Conservation (phyloP, 2,113 vertebrate species). For the Vidua chalybeata region DNA sequence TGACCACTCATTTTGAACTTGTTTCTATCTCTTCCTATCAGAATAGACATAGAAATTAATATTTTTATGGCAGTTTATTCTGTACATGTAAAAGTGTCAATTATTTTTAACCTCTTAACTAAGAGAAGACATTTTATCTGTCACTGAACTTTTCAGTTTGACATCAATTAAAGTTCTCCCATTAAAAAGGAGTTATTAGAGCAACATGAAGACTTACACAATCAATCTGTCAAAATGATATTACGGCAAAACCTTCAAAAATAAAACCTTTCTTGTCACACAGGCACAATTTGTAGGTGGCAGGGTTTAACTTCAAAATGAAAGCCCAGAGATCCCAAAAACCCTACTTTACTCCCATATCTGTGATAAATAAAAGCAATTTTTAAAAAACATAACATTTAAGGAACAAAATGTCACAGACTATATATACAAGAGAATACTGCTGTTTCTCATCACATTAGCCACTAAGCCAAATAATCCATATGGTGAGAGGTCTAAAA, state of each 20-base stretch:
- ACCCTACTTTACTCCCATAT: background rate
- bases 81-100: background rate
- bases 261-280: background rate
- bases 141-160: constrained; percentile 11
- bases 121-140: background rate
- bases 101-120: constrained; percentile 55
- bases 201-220: background rate
- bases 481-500: background rate
- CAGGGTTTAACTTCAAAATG: background rate
- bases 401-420: background rate
- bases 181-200: constrained; percentile 39
- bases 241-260: constrained; percentile 2
- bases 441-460: background rate
- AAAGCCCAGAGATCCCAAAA: background rate
- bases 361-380: background rate
- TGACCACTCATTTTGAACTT: background rate
- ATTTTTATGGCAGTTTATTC: background rate
- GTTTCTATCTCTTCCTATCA: background rate
- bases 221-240: constrained; percentile 40
- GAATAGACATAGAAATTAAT: background rate
- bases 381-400: background rate
- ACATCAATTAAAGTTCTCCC: constrained; percentile 3
- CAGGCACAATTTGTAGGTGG: background rate
- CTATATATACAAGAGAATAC: background rate
- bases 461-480: background rate